These are phyloP conservation scores for Mormyrops boulengeri DNA, from an alignment of 2,797 vertebrate species.

Conservation along the genomic window DNA sequence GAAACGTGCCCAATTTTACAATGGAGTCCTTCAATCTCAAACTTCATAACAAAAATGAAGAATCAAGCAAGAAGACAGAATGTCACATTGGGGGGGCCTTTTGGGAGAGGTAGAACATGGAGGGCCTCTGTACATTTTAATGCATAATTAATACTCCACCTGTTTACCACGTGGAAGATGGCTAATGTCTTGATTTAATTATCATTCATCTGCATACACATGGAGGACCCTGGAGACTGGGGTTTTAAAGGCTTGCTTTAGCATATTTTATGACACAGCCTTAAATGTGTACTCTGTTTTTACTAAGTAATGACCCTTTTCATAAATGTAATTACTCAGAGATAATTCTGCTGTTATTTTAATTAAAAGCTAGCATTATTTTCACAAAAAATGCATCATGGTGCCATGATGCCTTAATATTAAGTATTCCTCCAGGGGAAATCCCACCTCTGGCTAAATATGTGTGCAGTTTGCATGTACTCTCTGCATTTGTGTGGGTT, in stretches of 20 bases:
- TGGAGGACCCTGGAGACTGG: slow-evolving; percentile 14
- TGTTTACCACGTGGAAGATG: slow-evolving; percentile 57
- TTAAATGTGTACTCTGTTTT: neutral
- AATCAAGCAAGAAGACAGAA: neutral
- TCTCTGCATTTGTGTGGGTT: neutral
- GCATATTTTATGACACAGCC: neutral
- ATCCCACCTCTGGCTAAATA: neutral
- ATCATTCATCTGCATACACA: slow-evolving; percentile 66
- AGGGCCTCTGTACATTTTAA: slow-evolving; percentile 53
- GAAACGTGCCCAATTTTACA: neutral
- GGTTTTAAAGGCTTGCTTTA: neutral
- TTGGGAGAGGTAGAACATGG: slow-evolving; percentile 40
- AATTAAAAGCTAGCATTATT: neutral
- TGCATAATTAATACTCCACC: slow-evolving; percentile 60
- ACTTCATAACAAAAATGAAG: neutral
- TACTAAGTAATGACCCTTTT: neutral
- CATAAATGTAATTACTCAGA: neutral
- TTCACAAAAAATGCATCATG: neutral
- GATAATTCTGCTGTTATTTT: neutral
- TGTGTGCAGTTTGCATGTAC: neutral
- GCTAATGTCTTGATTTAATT: slow-evolving; percentile 56
- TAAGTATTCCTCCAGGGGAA: neutral
- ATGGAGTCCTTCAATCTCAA: neutral
- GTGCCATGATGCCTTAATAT: neutral
- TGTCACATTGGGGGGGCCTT: neutral